phyloP scores from a whole-genome alignment of 2,797 vertebrate genomes.

The Nannoperca australis region DNA sequence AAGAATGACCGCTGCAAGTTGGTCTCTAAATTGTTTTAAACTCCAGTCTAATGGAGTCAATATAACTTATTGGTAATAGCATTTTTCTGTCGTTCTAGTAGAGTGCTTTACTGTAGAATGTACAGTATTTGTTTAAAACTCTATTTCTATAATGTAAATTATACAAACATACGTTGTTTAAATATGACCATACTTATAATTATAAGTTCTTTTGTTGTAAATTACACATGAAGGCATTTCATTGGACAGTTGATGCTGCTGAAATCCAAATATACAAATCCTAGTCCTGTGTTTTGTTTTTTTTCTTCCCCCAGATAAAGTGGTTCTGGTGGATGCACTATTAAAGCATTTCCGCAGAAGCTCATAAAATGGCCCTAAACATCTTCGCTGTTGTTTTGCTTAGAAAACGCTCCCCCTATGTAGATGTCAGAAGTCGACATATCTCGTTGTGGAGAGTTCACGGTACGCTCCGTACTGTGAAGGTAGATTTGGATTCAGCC shows the following conservation, averaged over 20 bases:
- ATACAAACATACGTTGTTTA: constrained; percentile 53
- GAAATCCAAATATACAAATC: constrained; percentile 19
- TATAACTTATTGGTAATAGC: constrained; percentile 65
- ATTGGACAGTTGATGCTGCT: constrained; percentile 50
- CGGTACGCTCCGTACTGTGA: no score
- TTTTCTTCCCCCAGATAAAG: background rate
- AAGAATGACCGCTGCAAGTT: constrained; percentile 53
- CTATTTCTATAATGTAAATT: constrained; percentile 72
- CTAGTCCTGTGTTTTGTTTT: background rate
- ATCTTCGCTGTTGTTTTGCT: background rate
- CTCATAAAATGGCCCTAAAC: background rate
- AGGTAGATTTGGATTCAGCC: constrained; percentile 16
- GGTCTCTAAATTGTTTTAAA: constrained; percentile 66
- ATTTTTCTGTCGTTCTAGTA: constrained; percentile 42
- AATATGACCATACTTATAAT: constrained; percentile 35
- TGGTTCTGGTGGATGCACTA: constrained; percentile 10
- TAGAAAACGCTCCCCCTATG: background rate
- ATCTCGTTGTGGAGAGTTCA: background rate
- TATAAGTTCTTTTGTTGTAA: constrained; percentile 35
- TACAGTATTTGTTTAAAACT: constrained; percentile 75
- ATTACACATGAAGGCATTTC: constrained; percentile 47
- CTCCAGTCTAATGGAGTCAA: constrained; percentile 24
- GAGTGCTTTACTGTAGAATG: constrained; percentile 72
- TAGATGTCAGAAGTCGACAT: constrained; percentile 1
- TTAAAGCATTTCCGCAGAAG: background rate